Evolutionary conservation across 2,888 invertebrate species (phyloP), one percentile per base, ranked within the genome.

Genomic region (Pseudoips prasinana): DNA sequence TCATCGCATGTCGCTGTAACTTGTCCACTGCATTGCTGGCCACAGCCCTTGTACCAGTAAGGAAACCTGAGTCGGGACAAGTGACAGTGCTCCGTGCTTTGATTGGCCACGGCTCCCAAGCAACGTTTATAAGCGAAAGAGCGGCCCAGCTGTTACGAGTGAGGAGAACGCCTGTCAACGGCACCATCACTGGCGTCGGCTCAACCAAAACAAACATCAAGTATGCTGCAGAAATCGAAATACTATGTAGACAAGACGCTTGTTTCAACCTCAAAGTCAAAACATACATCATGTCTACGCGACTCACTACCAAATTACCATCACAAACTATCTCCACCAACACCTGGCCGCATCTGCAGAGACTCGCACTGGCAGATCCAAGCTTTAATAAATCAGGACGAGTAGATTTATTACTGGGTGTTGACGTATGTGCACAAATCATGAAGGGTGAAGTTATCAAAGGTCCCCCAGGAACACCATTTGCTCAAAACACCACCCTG

Each of bases 401-500:
- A n/a, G n/a, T n/a, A n/a, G n/a, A n/a, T n/a, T n/a, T n/a, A n/a
- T n/a, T n/a, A n/a, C n/a, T n/a, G n/a, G n/a, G n/a, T n/a, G n/a
- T n/a, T n/a, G n/a, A n/a, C n/a, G n/a, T n/a, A n/a, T n/a, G n/a
- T n/a, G n/a, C n/a, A n/a, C n/a, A n/a, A n/a, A 50, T 46, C 10
- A 5, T 50, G 7, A 28, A 39, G 29, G 10, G 26, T 5, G 25
- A 36, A 10, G 1, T 51, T 14, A 46, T 55, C 30, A 48, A 45
- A 22, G 46, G 50, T 26, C 46, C 50, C 9, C 38, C 40, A 14
- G 48, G 46, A 2, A 26, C 46, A 3, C 45, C 46, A 10, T 39
- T 45, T 23, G 56, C 58, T 3, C 56, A 56, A 10, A 35, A 40
- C 33, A 56, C 49, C 5, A 44, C 19, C 29, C 45, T 57, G 7